A percentile compares a stretch with the other conserved stretches of the same genome.
phyloP scores from a whole-genome alignment of 1,140 invertebrate genomes.

The Caerostris extrusa region DNA sequence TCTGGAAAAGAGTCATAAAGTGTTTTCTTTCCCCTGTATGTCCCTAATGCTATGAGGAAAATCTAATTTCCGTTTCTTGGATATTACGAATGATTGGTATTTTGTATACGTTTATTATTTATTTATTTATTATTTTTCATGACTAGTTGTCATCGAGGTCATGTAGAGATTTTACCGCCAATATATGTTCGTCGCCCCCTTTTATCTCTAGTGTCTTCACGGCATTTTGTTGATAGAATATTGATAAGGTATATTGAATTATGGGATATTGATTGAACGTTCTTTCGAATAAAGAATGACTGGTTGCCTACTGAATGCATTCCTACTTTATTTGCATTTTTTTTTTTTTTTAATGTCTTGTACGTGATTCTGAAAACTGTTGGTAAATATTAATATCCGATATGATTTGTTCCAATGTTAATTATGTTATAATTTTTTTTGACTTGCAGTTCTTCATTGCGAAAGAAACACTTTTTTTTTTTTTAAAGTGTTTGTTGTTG shows the following conservation, averaged over 20 bases:
- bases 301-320: neutral
- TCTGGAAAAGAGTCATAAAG: neutral
- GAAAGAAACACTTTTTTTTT: no score
- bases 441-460: neutral
- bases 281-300: neutral
- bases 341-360: no score
- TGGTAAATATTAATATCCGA: neutral
- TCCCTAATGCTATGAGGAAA: neutral
- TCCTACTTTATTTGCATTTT: neutral
- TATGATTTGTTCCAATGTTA: neutral
- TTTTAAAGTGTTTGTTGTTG: no score
- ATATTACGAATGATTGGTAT: neutral
- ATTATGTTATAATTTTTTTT: neutral
- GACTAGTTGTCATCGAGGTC: neutral
- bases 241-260: constrained; percentile 11
- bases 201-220: neutral
- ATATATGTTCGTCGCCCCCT: neutral
- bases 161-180: neutral
- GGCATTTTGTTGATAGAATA: neutral
- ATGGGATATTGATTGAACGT: neutral
- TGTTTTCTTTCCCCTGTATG: neutral
- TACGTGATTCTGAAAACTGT: neutral
- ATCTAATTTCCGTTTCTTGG: constrained; percentile 55
- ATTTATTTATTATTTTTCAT: neutral
- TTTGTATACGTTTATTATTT: neutral